phyloP scores from a whole-genome alignment of 2,797 vertebrate species.

The Etheostoma perlongum region DNA sequence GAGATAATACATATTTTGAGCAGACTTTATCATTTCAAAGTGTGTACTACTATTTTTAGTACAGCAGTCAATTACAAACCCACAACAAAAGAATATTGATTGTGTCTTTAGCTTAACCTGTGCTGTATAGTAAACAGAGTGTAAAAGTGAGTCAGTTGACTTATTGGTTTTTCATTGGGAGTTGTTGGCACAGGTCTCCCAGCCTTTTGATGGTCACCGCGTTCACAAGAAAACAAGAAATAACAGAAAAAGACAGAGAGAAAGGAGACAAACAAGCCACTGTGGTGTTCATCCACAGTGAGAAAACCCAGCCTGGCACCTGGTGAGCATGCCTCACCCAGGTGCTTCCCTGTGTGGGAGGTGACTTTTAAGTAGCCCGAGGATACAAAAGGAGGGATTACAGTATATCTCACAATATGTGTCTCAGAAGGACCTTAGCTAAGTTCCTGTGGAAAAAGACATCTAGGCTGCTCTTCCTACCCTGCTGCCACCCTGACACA shows the following conservation, averaged over 20 bases:
- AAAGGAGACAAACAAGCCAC: not conserved
- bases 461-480: constrained; percentile 1
- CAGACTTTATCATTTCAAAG: constrained; percentile 1
- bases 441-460: not conserved
- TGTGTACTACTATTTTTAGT: constrained; percentile 27
- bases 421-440: not conserved
- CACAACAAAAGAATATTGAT: constrained; percentile 41
- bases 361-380: not conserved
- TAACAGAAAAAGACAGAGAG: constrained; percentile 4
- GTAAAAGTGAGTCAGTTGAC: constrained; percentile 26
- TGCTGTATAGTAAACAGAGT: constrained; percentile 14
- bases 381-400: constrained; percentile 16
- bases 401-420: not conserved
- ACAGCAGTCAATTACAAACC: constrained; percentile 30
- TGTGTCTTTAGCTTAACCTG: constrained; percentile 13
- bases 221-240: constrained; percentile 15
- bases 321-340: constrained; percentile 18
- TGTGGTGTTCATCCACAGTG: constrained; percentile 3
- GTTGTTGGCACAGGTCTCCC: constrained; percentile 10
- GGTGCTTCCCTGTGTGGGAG: constrained; percentile 24
- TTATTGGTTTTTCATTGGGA: constrained; percentile 39
- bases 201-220: constrained; percentile 21
- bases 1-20: constrained; percentile 1
- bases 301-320: constrained; percentile 13
- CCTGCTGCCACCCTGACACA: constrained; percentile 13